Evolutionary conservation across 2,113 vertebrate genomes (phyloP), one percentile per base, ranked within the genome.

Genomic region (Calidris pugnax): DNA sequence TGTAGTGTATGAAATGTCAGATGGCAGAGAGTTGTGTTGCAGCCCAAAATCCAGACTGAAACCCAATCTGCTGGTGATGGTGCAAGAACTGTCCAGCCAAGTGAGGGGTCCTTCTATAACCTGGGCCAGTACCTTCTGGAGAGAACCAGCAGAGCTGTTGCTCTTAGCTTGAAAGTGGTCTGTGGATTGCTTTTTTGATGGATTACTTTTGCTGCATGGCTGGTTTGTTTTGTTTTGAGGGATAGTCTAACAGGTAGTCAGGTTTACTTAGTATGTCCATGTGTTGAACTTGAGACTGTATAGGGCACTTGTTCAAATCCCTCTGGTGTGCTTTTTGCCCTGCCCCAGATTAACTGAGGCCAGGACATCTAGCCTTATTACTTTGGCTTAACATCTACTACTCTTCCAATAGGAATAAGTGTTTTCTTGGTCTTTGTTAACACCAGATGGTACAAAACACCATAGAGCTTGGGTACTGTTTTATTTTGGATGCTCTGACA

Each of bases 401-500:
- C 43, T 77, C 30, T 83, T 64, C 43, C 73, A 75, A 14, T 12
- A 71, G 27, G 35, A 89, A 51, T 66, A 77, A 81, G 27, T 28
- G 26, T 77, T 93, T 76, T 84, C 35, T 75, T 85, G 48, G 74
- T 55, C 71, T 89, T 55, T 72, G 48, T 43, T 82, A 71, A 73
- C 56, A 90, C 60, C 83, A 93, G 41, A 39, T 89, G 86, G 92
- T 75, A 73, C 78, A 35, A 82, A 90, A 48, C 28, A 27, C 73
- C n/a, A 9, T 8, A 53, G 50, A 43, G 50, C 62, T 82, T 87
- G 50, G 69, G 21, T 53, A 13, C 77, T 76, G 43, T 32, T 93
- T 95, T 93, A 87, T 78, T 93, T 87, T 78, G 66, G 73, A 50
- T 76, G 32, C 53, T 89, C 39, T 81, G 35, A 78, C 77, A 82